A percentile compares a stretch with the other conserved stretches of the same genome.
These are phyloP conservation scores for Yponomeuta evonymella DNA, from an alignment of 2,888 invertebrate genomes.

Conservation along the genomic window DNA sequence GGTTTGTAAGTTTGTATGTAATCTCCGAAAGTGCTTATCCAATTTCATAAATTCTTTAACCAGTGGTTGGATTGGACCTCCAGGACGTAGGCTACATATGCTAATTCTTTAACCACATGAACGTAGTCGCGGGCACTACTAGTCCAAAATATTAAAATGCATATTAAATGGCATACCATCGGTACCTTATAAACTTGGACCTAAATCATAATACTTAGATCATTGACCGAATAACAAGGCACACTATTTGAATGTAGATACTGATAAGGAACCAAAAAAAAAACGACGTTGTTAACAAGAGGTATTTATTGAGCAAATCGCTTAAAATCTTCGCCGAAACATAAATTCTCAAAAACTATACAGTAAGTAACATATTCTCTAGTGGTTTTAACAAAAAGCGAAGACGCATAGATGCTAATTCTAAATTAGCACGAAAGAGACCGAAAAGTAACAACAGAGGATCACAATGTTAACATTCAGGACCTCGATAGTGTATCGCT, in stretches of 20 bases:
- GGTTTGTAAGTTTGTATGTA: too few relatives aligned
- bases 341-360: neutral
- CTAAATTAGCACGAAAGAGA: neutral
- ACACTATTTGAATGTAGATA: neutral
- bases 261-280: neutral
- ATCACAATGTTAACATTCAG: neutral
- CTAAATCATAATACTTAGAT: too few relatives aligned
- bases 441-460: neutral
- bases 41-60: too few relatives aligned
- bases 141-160: too few relatives aligned
- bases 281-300: neutral
- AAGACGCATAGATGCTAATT: neutral
- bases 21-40: too few relatives aligned
- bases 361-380: neutral
- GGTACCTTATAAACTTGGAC: too few relatives aligned
- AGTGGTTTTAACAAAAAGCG: neutral
- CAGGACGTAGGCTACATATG: too few relatives aligned
- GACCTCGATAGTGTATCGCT: neutral
- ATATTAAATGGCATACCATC: too few relatives aligned
- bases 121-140: too few relatives aligned
- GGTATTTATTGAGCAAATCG: constrained; percentile 5
- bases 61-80: too few relatives aligned
- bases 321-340: neutral
- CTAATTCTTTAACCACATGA: too few relatives aligned
- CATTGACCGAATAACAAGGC: neutral